phyloP scores from a whole-genome alignment of 2,113 vertebrate genomes.

The Todiramphus chloris region DNA sequence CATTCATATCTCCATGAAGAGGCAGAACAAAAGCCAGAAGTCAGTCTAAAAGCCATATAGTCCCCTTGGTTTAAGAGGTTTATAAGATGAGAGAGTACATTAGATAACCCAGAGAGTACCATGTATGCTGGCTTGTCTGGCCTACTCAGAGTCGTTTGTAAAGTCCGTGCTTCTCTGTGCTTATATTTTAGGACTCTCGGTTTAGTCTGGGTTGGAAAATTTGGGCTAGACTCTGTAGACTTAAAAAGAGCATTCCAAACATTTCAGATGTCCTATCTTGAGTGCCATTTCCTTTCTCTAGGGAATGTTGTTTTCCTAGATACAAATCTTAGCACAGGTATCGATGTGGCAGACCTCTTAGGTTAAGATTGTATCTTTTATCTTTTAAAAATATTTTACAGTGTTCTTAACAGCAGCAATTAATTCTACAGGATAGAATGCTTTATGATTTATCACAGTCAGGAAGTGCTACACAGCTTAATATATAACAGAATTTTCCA shows the following conservation, averaged over 20 bases:
- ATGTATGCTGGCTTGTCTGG: neutral
- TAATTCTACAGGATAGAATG: neutral
- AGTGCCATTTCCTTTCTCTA: conserved; percentile 19
- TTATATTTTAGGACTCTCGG: conserved; percentile 12
- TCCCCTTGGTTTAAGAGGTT: neutral
- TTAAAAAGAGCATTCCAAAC: neutral
- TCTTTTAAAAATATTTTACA: neutral
- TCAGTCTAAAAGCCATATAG: neutral
- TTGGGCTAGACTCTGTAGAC: neutral
- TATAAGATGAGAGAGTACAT: neutral
- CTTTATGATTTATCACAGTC: neutral
- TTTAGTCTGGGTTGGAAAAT: conserved; percentile 26
- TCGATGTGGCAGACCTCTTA: neutral
- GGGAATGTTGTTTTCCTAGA: neutral
- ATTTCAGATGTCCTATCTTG: neutral
- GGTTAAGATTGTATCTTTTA: neutral
- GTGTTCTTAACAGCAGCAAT: neutral
- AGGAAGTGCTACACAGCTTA: neutral
- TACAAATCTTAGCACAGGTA: neutral
- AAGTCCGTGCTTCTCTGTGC: neutral
- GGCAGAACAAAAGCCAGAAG: neutral
- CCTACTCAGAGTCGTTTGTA: neutral
- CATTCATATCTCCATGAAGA: neutral
- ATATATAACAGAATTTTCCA: neutral
- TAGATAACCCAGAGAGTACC: neutral